These are phyloP conservation scores for Lasioglossum vierecki DNA, from an alignment of 2,888 invertebrate genomes.

Conservation along the genomic window DNA sequence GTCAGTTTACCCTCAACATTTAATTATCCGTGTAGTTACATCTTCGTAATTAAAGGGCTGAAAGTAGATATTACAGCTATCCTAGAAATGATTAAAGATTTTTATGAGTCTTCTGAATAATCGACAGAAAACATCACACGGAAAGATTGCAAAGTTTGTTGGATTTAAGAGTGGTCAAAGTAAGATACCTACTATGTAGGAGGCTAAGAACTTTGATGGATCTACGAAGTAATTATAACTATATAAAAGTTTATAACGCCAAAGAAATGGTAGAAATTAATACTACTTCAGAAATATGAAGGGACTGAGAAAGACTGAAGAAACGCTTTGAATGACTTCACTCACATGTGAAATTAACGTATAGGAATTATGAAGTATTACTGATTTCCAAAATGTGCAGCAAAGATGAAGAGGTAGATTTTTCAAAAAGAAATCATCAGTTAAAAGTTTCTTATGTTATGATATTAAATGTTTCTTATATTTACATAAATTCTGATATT, in stretches of 20 bases:
- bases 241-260: not conserved
- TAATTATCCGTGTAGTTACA: not conserved
- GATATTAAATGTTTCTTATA: too few relatives aligned
- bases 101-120: constrained; percentile 6
- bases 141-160: not conserved
- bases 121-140: constrained; percentile 13
- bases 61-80: not conserved
- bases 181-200: not conserved
- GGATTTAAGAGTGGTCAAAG: not conserved
- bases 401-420: too few relatives aligned
- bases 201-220: not conserved
- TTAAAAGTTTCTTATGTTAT: too few relatives aligned
- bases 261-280: not conserved
- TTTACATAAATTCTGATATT: too few relatives aligned
- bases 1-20: too few relatives aligned
- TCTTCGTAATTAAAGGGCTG: not conserved
- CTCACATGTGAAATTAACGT: too few relatives aligned
- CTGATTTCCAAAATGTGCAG: too few relatives aligned
- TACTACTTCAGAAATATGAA: not conserved
- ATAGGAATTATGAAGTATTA: too few relatives aligned
- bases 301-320: not conserved
- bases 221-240: not conserved
- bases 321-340: not conserved
- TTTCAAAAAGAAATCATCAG: too few relatives aligned
- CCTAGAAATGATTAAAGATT: constrained; percentile 6